Evolutionary conservation across 2,113 vertebrate genomes (phyloP).

Genomic region (Leptocoma aspasia): DNA sequence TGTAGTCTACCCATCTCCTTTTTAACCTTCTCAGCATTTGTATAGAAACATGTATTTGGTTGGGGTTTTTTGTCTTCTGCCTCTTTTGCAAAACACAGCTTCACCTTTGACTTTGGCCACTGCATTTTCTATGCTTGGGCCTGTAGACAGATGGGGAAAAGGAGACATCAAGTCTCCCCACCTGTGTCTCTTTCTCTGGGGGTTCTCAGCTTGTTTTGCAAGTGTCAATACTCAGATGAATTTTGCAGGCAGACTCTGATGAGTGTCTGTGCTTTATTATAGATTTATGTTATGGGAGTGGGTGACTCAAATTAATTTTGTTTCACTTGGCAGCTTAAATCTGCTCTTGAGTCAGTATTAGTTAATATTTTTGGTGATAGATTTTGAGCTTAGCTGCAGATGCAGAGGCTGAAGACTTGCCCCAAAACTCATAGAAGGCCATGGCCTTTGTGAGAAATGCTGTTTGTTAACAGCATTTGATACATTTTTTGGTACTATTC

Average conservation of each 20-base stretch:
- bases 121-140: not conserved
- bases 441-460: not conserved
- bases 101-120: not conserved
- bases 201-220: not conserved
- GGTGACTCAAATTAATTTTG: not conserved
- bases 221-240: not conserved
- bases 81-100: not conserved
- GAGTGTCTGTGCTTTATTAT: not conserved
- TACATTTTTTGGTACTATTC: not conserved
- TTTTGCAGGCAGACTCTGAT: not conserved
- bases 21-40: not conserved
- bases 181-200: fast-evolving
- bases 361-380: not conserved
- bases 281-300: not conserved
- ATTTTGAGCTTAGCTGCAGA: not conserved
- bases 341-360: not conserved
- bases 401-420: not conserved
- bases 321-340: not conserved
- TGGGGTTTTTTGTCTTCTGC: not conserved
- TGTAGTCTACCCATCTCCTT: not conserved
- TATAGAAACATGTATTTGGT: not conserved
- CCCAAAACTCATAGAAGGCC: not conserved
- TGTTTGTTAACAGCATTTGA: not conserved
- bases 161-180: not conserved
- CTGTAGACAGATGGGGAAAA: not conserved